These are phyloP conservation scores for Melolontha melolontha DNA, from an alignment of 2,888 invertebrate species.

Conservation along the genomic window DNA sequence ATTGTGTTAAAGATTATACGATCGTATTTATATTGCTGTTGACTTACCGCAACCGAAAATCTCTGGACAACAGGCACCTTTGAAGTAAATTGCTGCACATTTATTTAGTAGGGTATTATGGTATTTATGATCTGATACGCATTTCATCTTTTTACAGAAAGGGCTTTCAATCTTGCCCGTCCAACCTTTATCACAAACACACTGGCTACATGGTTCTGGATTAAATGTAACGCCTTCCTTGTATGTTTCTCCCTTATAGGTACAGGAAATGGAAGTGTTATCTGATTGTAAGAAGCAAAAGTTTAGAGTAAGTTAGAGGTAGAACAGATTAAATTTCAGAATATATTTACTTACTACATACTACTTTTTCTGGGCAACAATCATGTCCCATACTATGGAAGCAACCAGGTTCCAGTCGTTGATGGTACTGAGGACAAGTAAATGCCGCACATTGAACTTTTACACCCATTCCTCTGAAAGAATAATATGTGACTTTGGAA, in stretches of 20 bases:
- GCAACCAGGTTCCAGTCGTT: neutral
- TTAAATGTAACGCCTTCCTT: constrained; percentile 47
- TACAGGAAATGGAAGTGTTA: constrained; percentile 21
- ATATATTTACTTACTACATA: constrained; percentile 15
- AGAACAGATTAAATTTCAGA: too few species aligned
- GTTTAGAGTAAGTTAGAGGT: too few species aligned
- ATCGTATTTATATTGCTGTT: too few species aligned
- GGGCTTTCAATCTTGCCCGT: constrained; percentile 48
- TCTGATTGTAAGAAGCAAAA: constrained; percentile 12
- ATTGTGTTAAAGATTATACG: too few species aligned
- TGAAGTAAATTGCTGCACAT: constrained; percentile 49
- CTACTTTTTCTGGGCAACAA: constrained; percentile 1
- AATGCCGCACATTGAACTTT: neutral
- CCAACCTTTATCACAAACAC: constrained; percentile 49
- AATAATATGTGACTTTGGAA: neutral
- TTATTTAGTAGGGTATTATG: constrained; percentile 44
- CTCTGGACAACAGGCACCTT: constrained; percentile 4
- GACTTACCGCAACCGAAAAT: constrained; percentile 11
- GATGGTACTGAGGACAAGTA: neutral
- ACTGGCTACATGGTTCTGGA: constrained; percentile 45
- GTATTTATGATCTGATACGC: constrained; percentile 45
- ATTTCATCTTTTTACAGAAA: constrained; percentile 47
- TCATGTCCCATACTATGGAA: neutral
- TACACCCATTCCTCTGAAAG: neutral
- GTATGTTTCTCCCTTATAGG: constrained; percentile 40